Evolutionary conservation across 2,888 invertebrate species (phyloP), one percentile per base, ranked within the genome.

Genomic region (Xanthostigma xanthostigma): DNA sequence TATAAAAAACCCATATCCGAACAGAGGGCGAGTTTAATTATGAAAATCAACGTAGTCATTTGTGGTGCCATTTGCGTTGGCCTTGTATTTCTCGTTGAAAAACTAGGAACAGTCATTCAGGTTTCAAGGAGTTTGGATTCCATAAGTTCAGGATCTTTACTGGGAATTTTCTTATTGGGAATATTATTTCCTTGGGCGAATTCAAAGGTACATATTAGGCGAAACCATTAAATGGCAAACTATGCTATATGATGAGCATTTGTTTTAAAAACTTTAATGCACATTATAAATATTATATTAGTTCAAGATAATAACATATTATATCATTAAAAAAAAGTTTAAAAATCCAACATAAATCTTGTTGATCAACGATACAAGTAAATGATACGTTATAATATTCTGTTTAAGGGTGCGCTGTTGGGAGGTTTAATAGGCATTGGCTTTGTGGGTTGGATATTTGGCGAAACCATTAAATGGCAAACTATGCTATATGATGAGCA

Each of bases 41-140:
- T 61, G 56, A 59, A 61, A 50, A 47, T 56, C 2, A 53, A 57
- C 1, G 61, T 60, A 0, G 55, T 58, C 9, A 35, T 56, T 9
- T 53, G 59, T 11, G 63, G 63, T 9, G 38, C 52, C 1, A 36
- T 60, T 8, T 59, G 60, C 39, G 59, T 62, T 9, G 53, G 34
- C 3, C n/a, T 84, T 34, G 83, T 83, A 2, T 79, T 82, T 55
- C 66, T 81, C n/a, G 83, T 84, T 1, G 80, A 87, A 57, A 80
- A 81, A 60, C 74, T 88, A 66, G 87, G 87, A 33, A 81, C 83
- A 1, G 78, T 85, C 9, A 60, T 78, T 8, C 77, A 80, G 62
- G 63, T 81, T 49, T 78, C 81, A 1, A 76, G 80, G 73, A 79
- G 79, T 1, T 63, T 81, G 43, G 79, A 81, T 45, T 17, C 9